These are phyloP conservation scores for Lytechinus variegatus DNA, from an alignment of 35 echinoderm and acorn worm species.

Conservation along the genomic window DNA sequence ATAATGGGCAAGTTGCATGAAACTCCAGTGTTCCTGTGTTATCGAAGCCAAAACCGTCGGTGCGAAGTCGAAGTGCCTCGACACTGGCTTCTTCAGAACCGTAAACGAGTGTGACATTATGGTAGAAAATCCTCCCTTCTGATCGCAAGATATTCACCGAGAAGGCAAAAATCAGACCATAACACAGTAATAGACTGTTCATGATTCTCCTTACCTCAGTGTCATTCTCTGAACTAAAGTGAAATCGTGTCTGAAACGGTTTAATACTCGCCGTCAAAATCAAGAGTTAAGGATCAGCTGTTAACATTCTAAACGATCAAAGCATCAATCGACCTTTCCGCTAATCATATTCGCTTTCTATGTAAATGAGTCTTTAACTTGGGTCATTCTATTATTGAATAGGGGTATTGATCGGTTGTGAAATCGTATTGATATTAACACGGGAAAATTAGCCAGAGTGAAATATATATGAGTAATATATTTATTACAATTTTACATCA, in stretches of 20 bases:
- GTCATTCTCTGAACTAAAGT: neutral
- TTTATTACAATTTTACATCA: neutral
- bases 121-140: constrained; percentile 17
- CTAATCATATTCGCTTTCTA: constrained; percentile 39
- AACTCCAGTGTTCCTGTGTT: constrained; percentile 34
- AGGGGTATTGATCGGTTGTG: neutral
- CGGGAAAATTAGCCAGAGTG: neutral
- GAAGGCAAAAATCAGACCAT: neutral
- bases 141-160: neutral
- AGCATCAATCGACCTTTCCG: neutral
- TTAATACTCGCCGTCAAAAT: neutral
- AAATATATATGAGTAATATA: neutral
- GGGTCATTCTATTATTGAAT: neutral
- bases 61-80: neutral
- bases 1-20: constrained; percentile 16
- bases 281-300: neutral
- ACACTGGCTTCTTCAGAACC: neutral
- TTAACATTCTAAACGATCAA: neutral
- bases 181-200: neutral
- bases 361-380: constrained; percentile 24
- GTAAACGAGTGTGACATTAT: constrained; percentile 24
- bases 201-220: neutral
- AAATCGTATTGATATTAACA: neutral
- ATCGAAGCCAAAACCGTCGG: constrained; percentile 31
- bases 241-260: neutral